Conservation (phyloP, 2,888 invertebrate species). For the Aquatica leii region DNA sequence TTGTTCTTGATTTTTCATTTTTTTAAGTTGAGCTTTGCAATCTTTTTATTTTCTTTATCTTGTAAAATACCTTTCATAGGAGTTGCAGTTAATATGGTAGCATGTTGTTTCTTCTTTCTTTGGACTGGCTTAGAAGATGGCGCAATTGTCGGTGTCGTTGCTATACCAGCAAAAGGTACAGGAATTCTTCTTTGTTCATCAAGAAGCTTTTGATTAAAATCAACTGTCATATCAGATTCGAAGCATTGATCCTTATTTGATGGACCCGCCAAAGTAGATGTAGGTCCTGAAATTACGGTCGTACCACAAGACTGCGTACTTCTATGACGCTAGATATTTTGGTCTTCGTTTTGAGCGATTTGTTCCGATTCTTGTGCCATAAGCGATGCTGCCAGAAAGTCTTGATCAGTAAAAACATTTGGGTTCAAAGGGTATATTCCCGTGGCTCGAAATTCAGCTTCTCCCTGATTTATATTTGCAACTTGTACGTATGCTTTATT, state of each 20-base stretch:
- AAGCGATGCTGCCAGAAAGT: background rate
- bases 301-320: too few species aligned
- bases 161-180: background rate
- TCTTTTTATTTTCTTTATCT: too few species aligned
- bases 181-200: background rate
- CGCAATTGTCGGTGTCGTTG: background rate
- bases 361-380: background rate
- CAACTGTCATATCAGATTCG: too few species aligned
- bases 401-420: conserved; percentile 40
- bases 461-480: background rate
- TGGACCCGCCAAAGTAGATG: too few species aligned
- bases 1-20: too few species aligned
- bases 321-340: too few species aligned
- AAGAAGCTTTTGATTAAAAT: too few species aligned
- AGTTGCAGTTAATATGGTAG: too few species aligned
- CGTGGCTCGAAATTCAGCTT: conserved; percentile 35
- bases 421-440: conserved; percentile 33
- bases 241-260: too few species aligned
- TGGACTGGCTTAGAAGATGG: background rate
- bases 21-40: too few species aligned
- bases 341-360: background rate
- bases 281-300: too few species aligned
- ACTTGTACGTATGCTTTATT: conserved; percentile 9
- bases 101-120: conserved; percentile 1
- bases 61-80: too few species aligned